These are phyloP conservation scores for Clinocottus analis DNA, from an alignment of 2,113 vertebrate genomes.

Conservation along the genomic window DNA sequence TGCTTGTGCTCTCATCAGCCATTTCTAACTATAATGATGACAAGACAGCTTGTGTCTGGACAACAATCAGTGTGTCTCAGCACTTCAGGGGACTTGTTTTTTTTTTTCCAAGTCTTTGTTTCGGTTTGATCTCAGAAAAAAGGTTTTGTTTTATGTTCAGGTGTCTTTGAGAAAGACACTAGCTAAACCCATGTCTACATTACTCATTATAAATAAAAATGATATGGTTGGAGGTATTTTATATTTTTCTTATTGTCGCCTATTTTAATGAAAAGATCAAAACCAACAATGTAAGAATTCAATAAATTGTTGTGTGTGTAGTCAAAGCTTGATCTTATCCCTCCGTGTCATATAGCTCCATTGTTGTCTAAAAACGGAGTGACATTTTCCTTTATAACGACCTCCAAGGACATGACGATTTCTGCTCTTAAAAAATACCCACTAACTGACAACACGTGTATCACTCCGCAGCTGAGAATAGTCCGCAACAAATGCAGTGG, in stretches of 20 bases:
- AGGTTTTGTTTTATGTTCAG: conserved; percentile 2
- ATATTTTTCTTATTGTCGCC: not conserved
- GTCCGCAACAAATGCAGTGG: not conserved
- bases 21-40: conserved; percentile 21
- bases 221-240: not conserved
- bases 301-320: not conserved
- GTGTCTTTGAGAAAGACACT: not conserved
- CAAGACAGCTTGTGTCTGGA: conserved; percentile 4
- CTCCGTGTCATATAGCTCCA: not conserved
- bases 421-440: not conserved
- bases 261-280: conserved; percentile 18
- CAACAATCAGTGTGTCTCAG: not conserved
- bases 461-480: not conserved
- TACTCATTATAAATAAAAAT: conserved; percentile 13
- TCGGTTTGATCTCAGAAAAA: conserved; percentile 27
- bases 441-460: not conserved
- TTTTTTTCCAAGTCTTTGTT: not conserved
- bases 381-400: not conserved
- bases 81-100: conserved; percentile 1
- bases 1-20: conserved; percentile 8
- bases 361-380: not conserved
- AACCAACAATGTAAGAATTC: not conserved
- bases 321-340: not conserved
- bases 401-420: not conserved
- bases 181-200: not conserved